Conservation (phyloP, 2,888 invertebrate species). For the Sinopyrophorus schimmeli region DNA sequence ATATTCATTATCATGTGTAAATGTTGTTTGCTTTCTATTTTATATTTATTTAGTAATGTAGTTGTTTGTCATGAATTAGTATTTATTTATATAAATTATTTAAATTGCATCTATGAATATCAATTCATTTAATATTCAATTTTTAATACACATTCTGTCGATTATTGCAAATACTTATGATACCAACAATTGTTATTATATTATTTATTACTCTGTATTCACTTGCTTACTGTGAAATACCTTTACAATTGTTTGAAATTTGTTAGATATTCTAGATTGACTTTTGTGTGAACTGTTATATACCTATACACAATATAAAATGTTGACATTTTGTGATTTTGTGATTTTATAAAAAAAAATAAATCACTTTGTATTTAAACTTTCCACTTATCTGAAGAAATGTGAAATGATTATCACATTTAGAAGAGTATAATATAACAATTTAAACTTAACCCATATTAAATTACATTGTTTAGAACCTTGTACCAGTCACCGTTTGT, state of each 20-base stretch:
- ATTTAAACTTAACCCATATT: background rate
- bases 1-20: constrained; percentile 40
- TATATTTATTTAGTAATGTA: constrained; percentile 30
- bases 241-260: constrained; percentile 28
- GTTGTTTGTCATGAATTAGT: constrained; percentile 31
- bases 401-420: background rate
- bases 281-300: constrained; percentile 54
- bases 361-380: constrained; percentile 33
- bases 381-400: background rate
- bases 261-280: constrained; percentile 39
- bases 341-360: constrained; percentile 54
- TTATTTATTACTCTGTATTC: constrained; percentile 16
- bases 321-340: constrained; percentile 55
- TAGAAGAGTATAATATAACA: background rate
- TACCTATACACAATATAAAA: constrained; percentile 44
- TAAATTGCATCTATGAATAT: no score
- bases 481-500: constrained; percentile 25
- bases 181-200: no score
- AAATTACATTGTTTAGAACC: background rate
- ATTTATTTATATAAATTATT: constrained; percentile 40
- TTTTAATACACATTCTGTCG: no score
- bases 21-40: constrained; percentile 47
- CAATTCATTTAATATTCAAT: constrained; percentile 34
- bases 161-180: no score
- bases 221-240: constrained; percentile 18